phyloP scores from a whole-genome alignment of 2,113 vertebrate species.

The Hemibagrus wyckioides region DNA sequence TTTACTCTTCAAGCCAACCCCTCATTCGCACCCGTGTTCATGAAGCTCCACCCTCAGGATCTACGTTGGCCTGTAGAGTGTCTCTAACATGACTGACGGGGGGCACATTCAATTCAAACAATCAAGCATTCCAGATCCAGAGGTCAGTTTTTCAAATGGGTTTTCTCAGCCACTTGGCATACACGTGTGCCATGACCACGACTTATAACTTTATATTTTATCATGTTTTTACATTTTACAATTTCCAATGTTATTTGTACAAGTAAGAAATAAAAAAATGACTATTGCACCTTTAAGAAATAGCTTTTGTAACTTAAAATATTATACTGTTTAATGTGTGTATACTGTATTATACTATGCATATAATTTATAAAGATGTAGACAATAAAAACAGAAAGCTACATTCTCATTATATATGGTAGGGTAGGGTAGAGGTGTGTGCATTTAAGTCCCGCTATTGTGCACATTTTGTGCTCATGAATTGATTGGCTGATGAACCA shows the following conservation, averaged over 20 bases:
- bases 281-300: constrained; percentile 37
- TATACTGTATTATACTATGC: constrained; percentile 33
- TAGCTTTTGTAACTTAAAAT: constrained; percentile 47
- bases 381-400: constrained; percentile 67
- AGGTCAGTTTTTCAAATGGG: not conserved
- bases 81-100: not conserved
- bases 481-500: not conserved
- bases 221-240: constrained; percentile 12
- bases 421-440: constrained; percentile 13
- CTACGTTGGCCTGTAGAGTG: not conserved
- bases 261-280: not conserved
- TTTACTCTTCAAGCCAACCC: not conserved
- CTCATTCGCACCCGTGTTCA: not conserved
- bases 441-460: constrained; percentile 16
- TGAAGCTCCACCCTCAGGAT: not conserved
- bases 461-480: constrained; percentile 12
- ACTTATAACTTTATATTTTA: not conserved
- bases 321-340: constrained; percentile 43
- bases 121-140: not conserved
- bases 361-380: constrained; percentile 55
- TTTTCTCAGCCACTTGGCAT: not conserved
- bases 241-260: constrained; percentile 3
- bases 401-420: constrained; percentile 57
- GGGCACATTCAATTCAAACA: not conserved
- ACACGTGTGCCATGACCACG: not conserved